phyloP scores from a whole-genome alignment of 2,888 invertebrate genomes.

The Pterostichus madidus region DNA sequence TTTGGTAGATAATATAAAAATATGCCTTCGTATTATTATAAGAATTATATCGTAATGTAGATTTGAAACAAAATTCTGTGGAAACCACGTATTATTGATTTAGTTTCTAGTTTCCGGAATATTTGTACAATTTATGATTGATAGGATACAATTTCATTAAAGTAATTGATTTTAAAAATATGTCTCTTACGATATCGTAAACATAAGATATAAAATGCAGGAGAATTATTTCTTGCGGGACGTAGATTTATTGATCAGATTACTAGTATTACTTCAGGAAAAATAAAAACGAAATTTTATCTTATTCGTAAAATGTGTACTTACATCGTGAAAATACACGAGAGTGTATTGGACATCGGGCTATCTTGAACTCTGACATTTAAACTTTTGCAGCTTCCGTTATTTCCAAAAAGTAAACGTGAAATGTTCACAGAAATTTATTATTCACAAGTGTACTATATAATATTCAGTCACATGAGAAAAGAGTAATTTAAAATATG shows the following conservation, averaged over 20 bases:
- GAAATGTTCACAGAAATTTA: conserved; percentile 30
- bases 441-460: conserved; percentile 53
- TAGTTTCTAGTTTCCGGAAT: too few relatives aligned
- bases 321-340: conserved; percentile 28
- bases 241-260: conserved; percentile 18
- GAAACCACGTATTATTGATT: too few relatives aligned
- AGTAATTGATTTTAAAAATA: conserved; percentile 1
- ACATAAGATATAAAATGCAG: not conserved
- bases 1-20: too few relatives aligned
- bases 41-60: too few relatives aligned
- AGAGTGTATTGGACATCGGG: conserved; percentile 14
- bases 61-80: too few relatives aligned
- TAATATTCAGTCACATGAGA: conserved; percentile 10
- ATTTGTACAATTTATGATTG: too few relatives aligned
- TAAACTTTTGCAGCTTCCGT: conserved; percentile 48
- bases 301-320: conserved; percentile 13
- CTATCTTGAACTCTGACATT: conserved; percentile 57
- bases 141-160: not conserved
- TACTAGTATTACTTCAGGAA: conserved; percentile 20
- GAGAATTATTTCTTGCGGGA: not conserved
- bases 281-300: conserved; percentile 32
- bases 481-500: conserved; percentile 31
- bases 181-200: not conserved
- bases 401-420: conserved; percentile 31
- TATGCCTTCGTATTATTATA: too few relatives aligned